phyloP scores from a whole-genome alignment of 35 echinoderm and acorn worm genomes.

The Holothuria glaberrima region DNA sequence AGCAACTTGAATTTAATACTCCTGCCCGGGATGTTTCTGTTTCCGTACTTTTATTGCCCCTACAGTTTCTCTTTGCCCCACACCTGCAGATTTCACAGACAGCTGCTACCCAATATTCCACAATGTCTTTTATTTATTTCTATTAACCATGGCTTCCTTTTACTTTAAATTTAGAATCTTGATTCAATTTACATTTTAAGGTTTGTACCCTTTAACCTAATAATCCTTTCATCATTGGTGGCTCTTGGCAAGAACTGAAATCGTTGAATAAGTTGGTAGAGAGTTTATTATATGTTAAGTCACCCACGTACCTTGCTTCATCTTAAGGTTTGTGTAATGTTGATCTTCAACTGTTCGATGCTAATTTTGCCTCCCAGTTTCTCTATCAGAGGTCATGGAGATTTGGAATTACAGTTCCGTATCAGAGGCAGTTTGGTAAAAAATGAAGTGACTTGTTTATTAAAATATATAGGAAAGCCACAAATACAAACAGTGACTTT shows the following conservation, averaged over 20 bases:
- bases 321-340: no score
- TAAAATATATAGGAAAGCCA: neutral
- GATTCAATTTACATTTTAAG: neutral
- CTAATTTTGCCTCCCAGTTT: neutral
- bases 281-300: constrained; percentile 17
- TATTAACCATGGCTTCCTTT: neutral
- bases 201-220: neutral
- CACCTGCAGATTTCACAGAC: neutral
- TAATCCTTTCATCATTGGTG: neutral
- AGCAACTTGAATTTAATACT: neutral
- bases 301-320: neutral
- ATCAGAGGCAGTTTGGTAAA: neutral
- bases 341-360: neutral
- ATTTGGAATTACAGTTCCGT: neutral
- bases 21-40: neutral
- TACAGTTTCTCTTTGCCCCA: neutral
- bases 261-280: neutral
- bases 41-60: neutral
- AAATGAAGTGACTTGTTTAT: neutral
- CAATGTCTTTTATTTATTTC: neutral
- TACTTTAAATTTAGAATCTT: neutral
- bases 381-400: neutral
- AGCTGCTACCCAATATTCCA: neutral
- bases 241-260: neutral
- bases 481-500: no score